Conservation (phyloP, 2,113 vertebrate species). For the Brachypteracias leptosomus region DNA sequence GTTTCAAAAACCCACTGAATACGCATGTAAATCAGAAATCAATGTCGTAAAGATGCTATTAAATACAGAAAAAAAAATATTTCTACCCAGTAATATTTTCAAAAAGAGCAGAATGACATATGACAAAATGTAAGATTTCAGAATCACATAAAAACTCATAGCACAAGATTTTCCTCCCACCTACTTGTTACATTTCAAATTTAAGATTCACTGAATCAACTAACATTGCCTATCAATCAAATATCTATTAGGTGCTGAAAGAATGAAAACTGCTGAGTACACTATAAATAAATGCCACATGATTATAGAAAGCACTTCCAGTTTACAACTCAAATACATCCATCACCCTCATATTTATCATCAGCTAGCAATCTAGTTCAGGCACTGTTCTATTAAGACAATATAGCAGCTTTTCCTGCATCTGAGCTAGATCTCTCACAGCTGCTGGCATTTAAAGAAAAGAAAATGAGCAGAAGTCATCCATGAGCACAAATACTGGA, state of each 20-base stretch:
- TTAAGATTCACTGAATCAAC: not conserved
- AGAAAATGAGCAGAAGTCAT: not conserved
- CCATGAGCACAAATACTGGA: not conserved
- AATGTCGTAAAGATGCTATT: not conserved
- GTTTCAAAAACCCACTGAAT: not conserved
- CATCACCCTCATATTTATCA: not conserved
- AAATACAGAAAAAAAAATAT: not conserved
- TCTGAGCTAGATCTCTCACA: not conserved
- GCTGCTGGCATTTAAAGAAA: not conserved
- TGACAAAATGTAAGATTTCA: not conserved
- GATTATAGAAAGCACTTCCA: not conserved
- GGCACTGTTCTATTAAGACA: not conserved
- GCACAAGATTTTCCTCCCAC: not conserved
- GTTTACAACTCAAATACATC: not conserved
- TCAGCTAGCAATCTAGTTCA: not conserved
- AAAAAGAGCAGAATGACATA: not conserved
- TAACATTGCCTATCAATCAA: not conserved
- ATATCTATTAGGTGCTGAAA: not conserved
- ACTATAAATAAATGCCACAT: not conserved
- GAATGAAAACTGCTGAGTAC: not conserved
- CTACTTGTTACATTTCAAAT: not conserved
- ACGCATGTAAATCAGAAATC: not conserved
- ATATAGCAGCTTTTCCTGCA: not conserved
- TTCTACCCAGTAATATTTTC: not conserved
- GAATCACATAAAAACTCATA: not conserved